Base-by-base conservation (phyloP, 2,888 invertebrate species). In the Diaperis boleti region DNA sequence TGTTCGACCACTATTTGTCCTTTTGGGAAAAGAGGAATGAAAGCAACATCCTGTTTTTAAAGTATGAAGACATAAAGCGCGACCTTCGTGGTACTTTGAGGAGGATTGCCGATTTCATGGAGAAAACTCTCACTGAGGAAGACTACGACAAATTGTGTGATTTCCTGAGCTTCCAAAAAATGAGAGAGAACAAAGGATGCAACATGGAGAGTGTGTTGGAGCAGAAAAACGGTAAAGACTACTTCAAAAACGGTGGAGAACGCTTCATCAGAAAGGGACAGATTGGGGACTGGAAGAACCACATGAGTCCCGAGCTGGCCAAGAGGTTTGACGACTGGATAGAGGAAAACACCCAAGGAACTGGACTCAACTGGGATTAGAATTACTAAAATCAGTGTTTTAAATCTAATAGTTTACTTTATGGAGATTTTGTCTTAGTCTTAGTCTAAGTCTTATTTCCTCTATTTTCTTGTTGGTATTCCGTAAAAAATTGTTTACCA, bases 61-160 rank as follows among this genome's bases (percentile, higher is more conserved):
- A 89, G 71, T 94, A 92, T 75, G 94, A 94, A 82, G 92, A 94
- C 61, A 89, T 94, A 88, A 90, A 91, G 73, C 84, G 83, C 52
- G 89, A 96, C 78, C 84, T 93, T 13, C 83, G 85, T 0, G 84
- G 84, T 0, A 87, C 72, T 2, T 63, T 77, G 2, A 63, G 45
- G 18, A 86, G 86, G 75, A 90, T 95, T 14, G 92, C 93, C 0
- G 75, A 83, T 2, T 94, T 94, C 77, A 81, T 95, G 11, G 86
- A 86, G 3, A 90, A 91, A 75, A 77, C 81, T 6, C 79, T 92
- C 10, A 85, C 85, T 0, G 89, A 91, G 0, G 86, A 87, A 3
- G 86, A 94, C 72, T 82, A 94, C 1, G 81, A 85, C 2, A 71
- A 55, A 13, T 57, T 81, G 11, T 68, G 68, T 22, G 73, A 78